Base-by-base conservation (phyloP, 2,797 vertebrate species). In the Pelodytes ibericus region DNA sequence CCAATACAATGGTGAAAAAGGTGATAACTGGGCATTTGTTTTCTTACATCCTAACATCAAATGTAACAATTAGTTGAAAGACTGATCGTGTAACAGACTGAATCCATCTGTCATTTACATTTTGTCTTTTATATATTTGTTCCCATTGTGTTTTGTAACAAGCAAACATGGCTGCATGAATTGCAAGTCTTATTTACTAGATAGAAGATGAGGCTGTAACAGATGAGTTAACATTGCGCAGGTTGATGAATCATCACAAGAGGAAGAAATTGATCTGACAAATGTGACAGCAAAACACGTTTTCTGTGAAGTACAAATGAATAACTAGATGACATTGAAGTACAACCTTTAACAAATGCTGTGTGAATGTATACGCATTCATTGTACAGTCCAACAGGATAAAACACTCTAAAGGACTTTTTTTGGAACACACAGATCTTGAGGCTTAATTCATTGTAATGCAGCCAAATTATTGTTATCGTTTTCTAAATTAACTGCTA, bases 151-250 rank as follows among this genome's bases (percentile, higher is more conserved):
- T 53, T 53, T 20, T 22, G 49, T 16, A 53, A 13, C 49, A 53
- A 15, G 22, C 49, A 44, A 16, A 44, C 9, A 16, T 44, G 41
- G 9, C 41, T 16, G 15, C 18, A 16, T 44, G 41, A 44, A 44
- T 44, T 44, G 41, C 18, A 44, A 8, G 10, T 44, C 41, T 44
- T 44, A 44, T 44, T 44, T 44, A 44, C 41, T 44, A 13, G 41
- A 3, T 44, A 8, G 41, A 53, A 53, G 44, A 47, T 15, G n/a
- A 22, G 16, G 49, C 2, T 53, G 5, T 53, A 53, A 53, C 49
- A 53, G 49, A n/a, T 53, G 49, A 53, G 49, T 53, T 24, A 53
- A 53, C 49, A 53, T 24, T 53, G 49, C 16, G 22, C n/a, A 53
- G n/a, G 6, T 53, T 53, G 49, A 7, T 53, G 49, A 53, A 53